Conservation (phyloP, 2,113 vertebrate genomes). For the Miniopterus natalensis region DNA sequence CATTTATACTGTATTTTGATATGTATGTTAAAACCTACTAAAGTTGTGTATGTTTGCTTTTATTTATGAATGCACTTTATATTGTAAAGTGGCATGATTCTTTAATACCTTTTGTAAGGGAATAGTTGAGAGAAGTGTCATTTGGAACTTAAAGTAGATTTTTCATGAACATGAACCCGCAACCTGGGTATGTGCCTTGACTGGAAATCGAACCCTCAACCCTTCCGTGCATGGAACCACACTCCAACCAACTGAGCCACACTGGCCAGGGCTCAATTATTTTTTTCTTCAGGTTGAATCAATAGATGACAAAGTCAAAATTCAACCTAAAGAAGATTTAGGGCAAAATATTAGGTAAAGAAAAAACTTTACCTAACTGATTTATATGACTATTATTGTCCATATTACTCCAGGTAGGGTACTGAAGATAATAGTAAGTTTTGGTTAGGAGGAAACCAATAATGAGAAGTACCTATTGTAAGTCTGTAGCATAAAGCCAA, state of each 20-base stretch:
- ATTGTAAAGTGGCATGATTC: slow-evolving; percentile 30
- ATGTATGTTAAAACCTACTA: slow-evolving; percentile 3
- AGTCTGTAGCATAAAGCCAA: not conserved
- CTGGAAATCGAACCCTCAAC: not conserved
- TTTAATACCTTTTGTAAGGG: not conserved
- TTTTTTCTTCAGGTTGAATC: slow-evolving; percentile 38
- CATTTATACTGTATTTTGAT: slow-evolving; percentile 46
- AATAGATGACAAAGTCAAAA: slow-evolving; percentile 45
- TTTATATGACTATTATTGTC: not conserved
- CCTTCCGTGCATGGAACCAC: not conserved
- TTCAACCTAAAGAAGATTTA: slow-evolving; percentile 24
- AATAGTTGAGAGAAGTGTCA: not conserved
- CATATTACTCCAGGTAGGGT: not conserved
- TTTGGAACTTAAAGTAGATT: slow-evolving; percentile 40
- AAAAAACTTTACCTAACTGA: slow-evolving; percentile 29
- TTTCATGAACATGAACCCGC: slow-evolving; percentile 15
- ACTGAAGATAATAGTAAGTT: not conserved
- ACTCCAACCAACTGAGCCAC: not conserved
- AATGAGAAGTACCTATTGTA: not conserved
- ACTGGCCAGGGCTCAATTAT: not conserved
- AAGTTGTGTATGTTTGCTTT: slow-evolving; percentile 31
- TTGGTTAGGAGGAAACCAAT: not conserved
- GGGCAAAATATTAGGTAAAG: not conserved
- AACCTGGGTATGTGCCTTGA: not conserved
- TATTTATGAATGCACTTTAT: slow-evolving; percentile 45